Conservation (phyloP, 2,113 vertebrate genomes). For the Apteryx owenii region DNA sequence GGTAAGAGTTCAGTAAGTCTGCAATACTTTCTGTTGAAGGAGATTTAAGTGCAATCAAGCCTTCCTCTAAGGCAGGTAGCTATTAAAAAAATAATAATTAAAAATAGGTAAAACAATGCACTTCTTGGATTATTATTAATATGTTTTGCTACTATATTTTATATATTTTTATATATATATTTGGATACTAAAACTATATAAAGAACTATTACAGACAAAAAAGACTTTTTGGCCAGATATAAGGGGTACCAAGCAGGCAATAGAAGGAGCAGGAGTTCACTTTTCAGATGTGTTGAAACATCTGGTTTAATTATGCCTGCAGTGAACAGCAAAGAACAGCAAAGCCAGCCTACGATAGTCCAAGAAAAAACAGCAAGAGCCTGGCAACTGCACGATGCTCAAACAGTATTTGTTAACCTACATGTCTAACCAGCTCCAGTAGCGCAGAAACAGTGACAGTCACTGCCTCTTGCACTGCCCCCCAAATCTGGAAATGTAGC, state of each 20-base stretch:
- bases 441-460: background rate
- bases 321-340: background rate
- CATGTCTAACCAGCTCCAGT: background rate
- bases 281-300: background rate
- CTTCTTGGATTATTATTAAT: background rate
- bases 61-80: conserved; percentile 88
- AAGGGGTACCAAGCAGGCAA: background rate
- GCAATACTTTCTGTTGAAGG: conserved; percentile 84
- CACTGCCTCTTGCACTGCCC: background rate
- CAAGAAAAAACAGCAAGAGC: background rate
- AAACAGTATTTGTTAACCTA: background rate
- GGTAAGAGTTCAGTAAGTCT: conserved; percentile 84
- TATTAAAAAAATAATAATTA: conserved; percentile 58
- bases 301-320: background rate
- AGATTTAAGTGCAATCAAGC: conserved; percentile 85
- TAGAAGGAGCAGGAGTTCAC: background rate
- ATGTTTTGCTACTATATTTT: too few species aligned
- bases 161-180: too few species aligned
- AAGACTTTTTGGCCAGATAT: background rate
- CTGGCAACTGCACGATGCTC: background rate
- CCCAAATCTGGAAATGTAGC: background rate
- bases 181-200: background rate
- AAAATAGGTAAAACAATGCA: background rate
- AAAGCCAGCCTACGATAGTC: background rate
- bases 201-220: too few species aligned